A percentile compares a stretch with the other conserved stretches of the same genome.
phyloP scores from a whole-genome alignment of 2,888 invertebrate genomes.

The Gymnosoma rotundatum region DNA sequence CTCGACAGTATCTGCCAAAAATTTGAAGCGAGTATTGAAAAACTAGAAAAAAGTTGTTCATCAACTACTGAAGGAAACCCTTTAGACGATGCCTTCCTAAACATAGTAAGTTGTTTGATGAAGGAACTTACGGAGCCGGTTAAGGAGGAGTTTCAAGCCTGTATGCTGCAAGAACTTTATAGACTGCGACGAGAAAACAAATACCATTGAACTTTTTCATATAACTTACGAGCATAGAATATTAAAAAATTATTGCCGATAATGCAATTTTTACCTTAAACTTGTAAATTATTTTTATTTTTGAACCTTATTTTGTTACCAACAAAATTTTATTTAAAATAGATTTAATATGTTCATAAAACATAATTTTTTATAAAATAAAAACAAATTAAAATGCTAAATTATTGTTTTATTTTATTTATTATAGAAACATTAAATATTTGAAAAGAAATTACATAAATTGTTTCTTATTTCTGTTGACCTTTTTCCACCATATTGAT shows the following conservation, averaged over 20 bases:
- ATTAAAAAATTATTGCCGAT: too few relatives aligned
- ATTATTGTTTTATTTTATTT: too few relatives aligned
- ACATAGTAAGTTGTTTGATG: conserved; percentile 1
- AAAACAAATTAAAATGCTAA: too few relatives aligned
- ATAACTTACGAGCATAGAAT: too few relatives aligned
- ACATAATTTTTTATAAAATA: too few relatives aligned
- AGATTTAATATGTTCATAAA: too few relatives aligned
- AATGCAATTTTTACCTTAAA: too few relatives aligned
- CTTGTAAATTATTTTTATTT: too few relatives aligned
- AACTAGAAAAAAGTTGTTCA: not conserved
- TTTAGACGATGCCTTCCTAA: not conserved
- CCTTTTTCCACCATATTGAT: not conserved
- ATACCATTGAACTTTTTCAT: not conserved
- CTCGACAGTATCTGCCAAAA: conserved; percentile 13
- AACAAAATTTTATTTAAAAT: too few relatives aligned
- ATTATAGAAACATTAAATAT: not conserved
- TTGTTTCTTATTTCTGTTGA: not conserved
- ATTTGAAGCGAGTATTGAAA: conserved; percentile 6
- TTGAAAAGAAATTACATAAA: not conserved
- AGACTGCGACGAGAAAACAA: not conserved
- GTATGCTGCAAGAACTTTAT: conserved; percentile 17
- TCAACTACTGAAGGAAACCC: not conserved
- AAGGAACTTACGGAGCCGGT: conserved; percentile 2
- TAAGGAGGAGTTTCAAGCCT: conserved; percentile 28
- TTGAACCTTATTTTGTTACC: too few relatives aligned